Conservation (phyloP, 2,113 vertebrate genomes). For the Hyperopisus bebe region DNA sequence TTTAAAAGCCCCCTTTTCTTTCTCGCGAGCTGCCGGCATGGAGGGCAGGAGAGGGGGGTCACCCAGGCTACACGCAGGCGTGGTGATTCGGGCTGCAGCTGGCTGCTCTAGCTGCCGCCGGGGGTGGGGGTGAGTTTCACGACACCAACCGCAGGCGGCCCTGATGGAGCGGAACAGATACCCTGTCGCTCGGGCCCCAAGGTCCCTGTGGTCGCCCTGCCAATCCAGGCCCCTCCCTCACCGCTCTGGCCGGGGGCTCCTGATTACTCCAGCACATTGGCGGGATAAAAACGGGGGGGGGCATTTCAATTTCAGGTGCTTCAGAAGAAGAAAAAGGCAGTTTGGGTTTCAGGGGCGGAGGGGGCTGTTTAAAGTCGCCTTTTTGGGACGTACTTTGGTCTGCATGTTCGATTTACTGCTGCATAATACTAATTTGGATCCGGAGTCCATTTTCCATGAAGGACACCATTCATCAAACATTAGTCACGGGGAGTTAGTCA, state of each 20-base stretch:
- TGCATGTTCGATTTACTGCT: background rate
- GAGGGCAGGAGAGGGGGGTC: background rate
- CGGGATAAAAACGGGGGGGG: constrained; percentile 38
- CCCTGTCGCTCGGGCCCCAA: background rate
- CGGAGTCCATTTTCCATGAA: background rate
- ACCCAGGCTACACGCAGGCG: background rate
- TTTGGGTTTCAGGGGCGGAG: constrained; percentile 36
- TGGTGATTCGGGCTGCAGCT: background rate
- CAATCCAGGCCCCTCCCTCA: background rate
- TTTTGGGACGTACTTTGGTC: constrained; percentile 24
- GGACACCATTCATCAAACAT: background rate
- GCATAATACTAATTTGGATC: background rate
- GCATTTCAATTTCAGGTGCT: constrained; percentile 33
- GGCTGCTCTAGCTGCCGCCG: background rate
- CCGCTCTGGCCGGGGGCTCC: background rate
- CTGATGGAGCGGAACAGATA: constrained; percentile 7
- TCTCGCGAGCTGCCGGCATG: background rate
- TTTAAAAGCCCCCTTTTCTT: background rate
- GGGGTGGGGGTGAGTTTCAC: background rate
- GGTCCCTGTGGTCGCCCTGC: background rate
- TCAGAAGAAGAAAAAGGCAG: constrained; percentile 24
- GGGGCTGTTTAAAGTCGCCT: constrained; percentile 31
- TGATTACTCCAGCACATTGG: constrained; percentile 49
- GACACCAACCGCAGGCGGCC: background rate
- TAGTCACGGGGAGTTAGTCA: background rate